Conservation (phyloP, 2,888 invertebrate genomes). For the Laothoe populi region DNA sequence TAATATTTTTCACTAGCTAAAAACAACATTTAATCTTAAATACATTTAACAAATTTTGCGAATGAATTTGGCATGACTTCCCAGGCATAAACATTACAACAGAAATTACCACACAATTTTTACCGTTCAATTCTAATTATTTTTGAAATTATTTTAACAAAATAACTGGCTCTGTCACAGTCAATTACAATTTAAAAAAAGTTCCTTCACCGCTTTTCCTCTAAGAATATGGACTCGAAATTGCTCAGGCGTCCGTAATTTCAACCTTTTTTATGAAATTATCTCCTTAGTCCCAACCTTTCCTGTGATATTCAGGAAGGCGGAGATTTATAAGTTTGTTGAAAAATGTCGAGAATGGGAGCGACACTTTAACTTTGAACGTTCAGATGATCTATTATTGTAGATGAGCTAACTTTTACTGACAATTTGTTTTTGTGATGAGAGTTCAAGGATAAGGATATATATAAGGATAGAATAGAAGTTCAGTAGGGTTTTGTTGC, state of each 20-base stretch:
- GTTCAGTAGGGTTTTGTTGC: not conserved
- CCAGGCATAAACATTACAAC: too few relatives aligned
- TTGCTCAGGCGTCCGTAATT: constrained; percentile 7
- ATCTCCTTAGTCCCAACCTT: constrained; percentile 20
- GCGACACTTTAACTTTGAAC: not conserved
- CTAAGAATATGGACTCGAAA: constrained; percentile 1
- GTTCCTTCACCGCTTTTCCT: constrained; percentile 8
- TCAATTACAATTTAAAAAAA: constrained; percentile 16
- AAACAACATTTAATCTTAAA: too few relatives aligned
- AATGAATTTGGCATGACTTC: too few relatives aligned
- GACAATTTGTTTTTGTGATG: not conserved
- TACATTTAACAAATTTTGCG: too few relatives aligned
- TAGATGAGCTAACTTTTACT: not conserved
- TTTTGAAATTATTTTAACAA: not conserved
- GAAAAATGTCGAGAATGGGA: not conserved
- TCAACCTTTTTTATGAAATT: constrained; percentile 19
- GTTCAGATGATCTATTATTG: not conserved
- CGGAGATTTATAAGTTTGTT: constrained; percentile 3
- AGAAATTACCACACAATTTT: too few relatives aligned
- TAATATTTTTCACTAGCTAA: too few relatives aligned
- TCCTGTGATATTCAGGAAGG: constrained; percentile 21
- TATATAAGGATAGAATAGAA: too few relatives aligned
- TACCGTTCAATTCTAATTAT: too few relatives aligned
- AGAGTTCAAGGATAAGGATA: too few relatives aligned
- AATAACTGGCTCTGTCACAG: constrained; percentile 7